These are phyloP conservation scores for Momotus momota DNA, from an alignment of 2,797 vertebrate genomes.

Conservation along the genomic window DNA sequence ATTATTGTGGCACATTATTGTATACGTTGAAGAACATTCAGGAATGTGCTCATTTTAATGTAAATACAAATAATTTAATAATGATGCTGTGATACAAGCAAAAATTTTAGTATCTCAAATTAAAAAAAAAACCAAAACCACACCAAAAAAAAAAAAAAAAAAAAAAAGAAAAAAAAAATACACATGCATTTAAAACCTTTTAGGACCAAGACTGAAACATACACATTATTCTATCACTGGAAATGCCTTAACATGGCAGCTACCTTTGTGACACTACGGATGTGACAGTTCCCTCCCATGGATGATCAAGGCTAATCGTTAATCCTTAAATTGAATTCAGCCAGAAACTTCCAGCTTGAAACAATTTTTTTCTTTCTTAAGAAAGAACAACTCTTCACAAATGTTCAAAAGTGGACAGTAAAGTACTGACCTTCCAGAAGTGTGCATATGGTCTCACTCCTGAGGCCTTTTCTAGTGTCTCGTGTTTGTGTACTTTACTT, in stretches of 20 bases:
- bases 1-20: background rate
- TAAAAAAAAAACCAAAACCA: background rate
- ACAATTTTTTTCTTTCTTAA: background rate
- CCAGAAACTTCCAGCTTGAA: background rate
- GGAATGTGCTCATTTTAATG: background rate
- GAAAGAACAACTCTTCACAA: background rate
- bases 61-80: background rate
- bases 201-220: background rate
- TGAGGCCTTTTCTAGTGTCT: background rate
- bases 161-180: background rate
- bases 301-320: background rate
- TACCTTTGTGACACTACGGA: background rate
- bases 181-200: background rate
- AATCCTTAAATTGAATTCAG: background rate
- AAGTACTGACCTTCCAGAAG: background rate
- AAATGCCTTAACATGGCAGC: background rate
- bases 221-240: background rate
- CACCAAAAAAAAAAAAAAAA: no score
- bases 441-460: background rate
- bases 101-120: background rate
- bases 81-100: background rate
- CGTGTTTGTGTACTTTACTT: background rate
- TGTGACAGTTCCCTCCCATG: background rate
- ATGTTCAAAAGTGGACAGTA: background rate
- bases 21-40: background rate